Conservation (phyloP, 1,140 invertebrate species). For the Halictus rubicundus region DNA sequence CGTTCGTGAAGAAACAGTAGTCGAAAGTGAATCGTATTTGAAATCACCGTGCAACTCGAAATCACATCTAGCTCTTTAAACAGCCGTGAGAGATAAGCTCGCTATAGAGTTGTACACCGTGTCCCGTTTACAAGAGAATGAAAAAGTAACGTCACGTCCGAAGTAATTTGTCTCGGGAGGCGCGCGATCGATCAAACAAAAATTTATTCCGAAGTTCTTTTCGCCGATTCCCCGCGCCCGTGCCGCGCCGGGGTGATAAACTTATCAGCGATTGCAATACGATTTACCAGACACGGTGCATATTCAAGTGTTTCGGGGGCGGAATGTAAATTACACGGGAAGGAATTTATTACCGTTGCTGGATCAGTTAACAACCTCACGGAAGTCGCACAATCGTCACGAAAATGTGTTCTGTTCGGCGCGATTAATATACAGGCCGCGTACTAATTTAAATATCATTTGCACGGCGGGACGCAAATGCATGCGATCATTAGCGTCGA, state of each 20-base stretch:
- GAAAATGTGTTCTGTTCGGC: slow-evolving; percentile 34
- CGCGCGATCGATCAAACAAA: background rate
- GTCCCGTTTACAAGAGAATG: background rate
- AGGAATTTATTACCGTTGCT: slow-evolving; percentile 38
- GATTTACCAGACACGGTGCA: background rate
- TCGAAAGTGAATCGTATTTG: too few relatives aligned
- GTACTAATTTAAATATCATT: slow-evolving; percentile 65
- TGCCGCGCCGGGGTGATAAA: background rate
- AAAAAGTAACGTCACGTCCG: background rate
- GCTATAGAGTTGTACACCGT: too few relatives aligned
- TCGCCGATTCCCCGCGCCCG: background rate
- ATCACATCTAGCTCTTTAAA: too few relatives aligned
- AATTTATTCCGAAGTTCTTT: background rate
- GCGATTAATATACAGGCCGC: slow-evolving; percentile 59
- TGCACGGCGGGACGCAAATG: slow-evolving; percentile 51
- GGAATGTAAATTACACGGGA: slow-evolving; percentile 7
- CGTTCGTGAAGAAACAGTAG: too few relatives aligned
- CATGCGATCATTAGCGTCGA: slow-evolving; percentile 59
- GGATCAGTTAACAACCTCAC: slow-evolving; percentile 35
- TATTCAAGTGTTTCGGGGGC: background rate
- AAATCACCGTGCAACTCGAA: background rate
- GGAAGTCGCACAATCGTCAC: slow-evolving; percentile 38
- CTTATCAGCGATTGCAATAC: slow-evolving; percentile 1
- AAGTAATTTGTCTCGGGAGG: too few relatives aligned
- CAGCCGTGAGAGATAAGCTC: too few relatives aligned